Base-by-base conservation (phyloP, 2,797 vertebrate species). In the Myotis pilosus region DNA sequence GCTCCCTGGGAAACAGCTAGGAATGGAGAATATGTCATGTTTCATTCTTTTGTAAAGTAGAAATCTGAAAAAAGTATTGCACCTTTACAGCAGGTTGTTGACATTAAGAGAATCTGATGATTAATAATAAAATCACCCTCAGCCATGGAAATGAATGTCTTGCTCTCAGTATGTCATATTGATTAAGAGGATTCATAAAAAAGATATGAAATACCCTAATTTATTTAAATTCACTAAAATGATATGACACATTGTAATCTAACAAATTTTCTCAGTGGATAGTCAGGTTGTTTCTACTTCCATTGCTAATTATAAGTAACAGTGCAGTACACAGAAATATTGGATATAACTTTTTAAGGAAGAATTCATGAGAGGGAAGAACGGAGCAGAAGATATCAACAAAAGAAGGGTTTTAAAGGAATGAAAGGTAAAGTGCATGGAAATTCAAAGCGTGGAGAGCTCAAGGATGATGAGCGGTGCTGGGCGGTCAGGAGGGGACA, bases 21-120 rank as follows among this genome's bases (percentile, higher is more conserved):
- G 30, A 62, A 68, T 79, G 53, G 22, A 91, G 20, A 86, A 60
- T 71, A 60, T 44, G 4, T 89, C 33, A 51, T 66, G 66, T 82
- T 94, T 96, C 74, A 89, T 72, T 91, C 7, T 80, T 95, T 81
- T 72, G 47, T 53, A 96, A 92, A 82, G 3, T 25, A 76, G 57
- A 74, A 85, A 89, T 72, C 25, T 79, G 22, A 36, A 33, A 66
- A 86, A 91, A 62, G 41, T 9, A 30, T 8, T 41, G 25, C 55
- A 68, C 8, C 44, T 89, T 95, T 81, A 71, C 6, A 69, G 66
- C 10, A 76, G 12, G 17, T 94, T 71, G 71, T 0, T 89, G 53
- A 30, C 22, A 72, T 55, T 55, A 74, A 92, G 36, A 87, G 83
- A 89, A 88, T 64, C 44, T 87, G 74, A 44, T 53, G 53, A 69